These are phyloP conservation scores for Mesitornis unicolor DNA, from an alignment of 2,113 vertebrate genomes.

Conservation along the genomic window DNA sequence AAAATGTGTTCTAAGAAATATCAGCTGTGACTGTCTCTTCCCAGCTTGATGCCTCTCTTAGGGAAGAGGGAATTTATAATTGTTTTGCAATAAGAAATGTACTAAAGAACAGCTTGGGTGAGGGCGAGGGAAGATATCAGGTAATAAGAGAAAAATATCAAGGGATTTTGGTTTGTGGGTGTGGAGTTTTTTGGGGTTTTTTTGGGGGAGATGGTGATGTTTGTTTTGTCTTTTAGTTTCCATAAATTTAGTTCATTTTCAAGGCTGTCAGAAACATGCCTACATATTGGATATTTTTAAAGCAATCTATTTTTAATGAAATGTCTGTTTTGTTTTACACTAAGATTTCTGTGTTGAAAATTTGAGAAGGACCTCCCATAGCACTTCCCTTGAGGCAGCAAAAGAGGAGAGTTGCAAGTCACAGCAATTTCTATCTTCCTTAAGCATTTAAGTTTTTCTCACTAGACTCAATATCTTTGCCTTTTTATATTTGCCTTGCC, in stretches of 20 bases:
- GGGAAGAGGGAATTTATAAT: neutral
- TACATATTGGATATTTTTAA: neutral
- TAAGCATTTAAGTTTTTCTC: neutral
- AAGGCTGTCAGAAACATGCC: neutral
- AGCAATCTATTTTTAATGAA: neutral
- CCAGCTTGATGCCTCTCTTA: neutral
- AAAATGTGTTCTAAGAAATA: neutral
- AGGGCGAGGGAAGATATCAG: neutral
- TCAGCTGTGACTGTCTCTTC: neutral
- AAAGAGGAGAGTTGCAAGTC: neutral
- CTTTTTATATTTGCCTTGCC: neutral
- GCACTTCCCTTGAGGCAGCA: neutral
- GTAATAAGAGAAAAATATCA: neutral
- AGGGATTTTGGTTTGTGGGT: neutral
- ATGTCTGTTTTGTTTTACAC: neutral
- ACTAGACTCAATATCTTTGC: neutral
- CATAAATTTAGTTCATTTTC: neutral
- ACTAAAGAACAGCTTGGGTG: neutral
- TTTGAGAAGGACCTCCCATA: neutral
- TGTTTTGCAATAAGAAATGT: neutral
- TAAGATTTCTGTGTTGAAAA: neutral
- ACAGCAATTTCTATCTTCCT: neutral
- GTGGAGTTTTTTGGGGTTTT: neutral
- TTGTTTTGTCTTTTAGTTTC: neutral
- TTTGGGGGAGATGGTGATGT: fast-evolving